Percentiles rank a stretch among this genome's conserved stretches.
These are phyloP conservation scores for Aegithalos caudatus DNA, from an alignment of 2,113 vertebrate genomes.

Conservation along the genomic window DNA sequence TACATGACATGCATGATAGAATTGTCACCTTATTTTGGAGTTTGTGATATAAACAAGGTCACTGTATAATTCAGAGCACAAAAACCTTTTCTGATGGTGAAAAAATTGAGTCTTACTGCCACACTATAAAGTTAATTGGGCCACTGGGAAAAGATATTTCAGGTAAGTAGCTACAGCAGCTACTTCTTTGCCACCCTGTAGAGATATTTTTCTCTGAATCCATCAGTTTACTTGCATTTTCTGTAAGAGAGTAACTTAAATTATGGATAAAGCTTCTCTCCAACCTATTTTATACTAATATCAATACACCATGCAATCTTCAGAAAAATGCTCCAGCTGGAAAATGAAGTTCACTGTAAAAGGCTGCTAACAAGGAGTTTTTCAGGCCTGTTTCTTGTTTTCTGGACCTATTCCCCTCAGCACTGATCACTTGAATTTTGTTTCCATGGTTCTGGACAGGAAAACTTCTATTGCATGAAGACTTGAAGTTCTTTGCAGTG, in stretches of 20 bases:
- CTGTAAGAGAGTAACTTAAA: background rate
- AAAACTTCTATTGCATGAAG: background rate
- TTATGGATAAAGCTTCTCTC: background rate
- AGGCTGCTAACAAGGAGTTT: background rate
- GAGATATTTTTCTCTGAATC: background rate
- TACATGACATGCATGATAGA: background rate
- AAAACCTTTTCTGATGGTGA: background rate
- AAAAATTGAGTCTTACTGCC: background rate
- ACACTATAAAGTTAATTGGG: slow-evolving; percentile 23
- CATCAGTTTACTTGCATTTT: background rate
- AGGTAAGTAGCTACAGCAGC: background rate
- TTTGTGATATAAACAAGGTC: slow-evolving; percentile 25
- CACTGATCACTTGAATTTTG: background rate
- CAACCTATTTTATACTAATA: background rate
- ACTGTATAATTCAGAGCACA: background rate
- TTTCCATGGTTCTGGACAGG: background rate
- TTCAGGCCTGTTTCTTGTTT: background rate
- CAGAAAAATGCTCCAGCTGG: background rate
- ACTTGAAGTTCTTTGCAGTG: background rate
- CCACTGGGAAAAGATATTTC: slow-evolving; percentile 16
- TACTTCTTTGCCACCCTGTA: background rate
- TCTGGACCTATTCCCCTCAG: background rate
- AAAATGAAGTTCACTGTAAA: background rate
- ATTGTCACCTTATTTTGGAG: background rate
- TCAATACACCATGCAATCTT: background rate